phyloP scores from a whole-genome alignment of 2,888 invertebrate genomes.

The Achlya flavicornis region DNA sequence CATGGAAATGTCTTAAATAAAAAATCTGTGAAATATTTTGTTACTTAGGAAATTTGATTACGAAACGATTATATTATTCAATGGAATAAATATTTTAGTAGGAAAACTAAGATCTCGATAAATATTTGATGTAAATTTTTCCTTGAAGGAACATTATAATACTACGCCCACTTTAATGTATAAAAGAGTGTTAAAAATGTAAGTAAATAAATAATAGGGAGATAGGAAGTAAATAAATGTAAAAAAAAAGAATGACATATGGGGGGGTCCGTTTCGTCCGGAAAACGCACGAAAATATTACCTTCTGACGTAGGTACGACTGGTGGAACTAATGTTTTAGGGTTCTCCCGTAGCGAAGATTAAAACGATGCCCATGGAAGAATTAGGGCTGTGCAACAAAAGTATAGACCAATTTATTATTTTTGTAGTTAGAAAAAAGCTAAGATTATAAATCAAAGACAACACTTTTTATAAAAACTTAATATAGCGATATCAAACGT shows the following conservation, averaged over 20 bases:
- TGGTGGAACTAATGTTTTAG: slow-evolving; percentile 24
- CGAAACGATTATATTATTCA: no score
- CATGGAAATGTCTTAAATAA: no score
- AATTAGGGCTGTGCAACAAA: not conserved
- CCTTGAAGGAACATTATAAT: not conserved
- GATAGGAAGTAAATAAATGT: slow-evolving; percentile 22
- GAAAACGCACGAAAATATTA: slow-evolving; percentile 15
- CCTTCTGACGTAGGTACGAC: slow-evolving; percentile 23
- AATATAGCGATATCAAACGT: no score
- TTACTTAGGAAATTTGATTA: no score
- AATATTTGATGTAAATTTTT: not conserved
- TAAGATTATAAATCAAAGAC: no score
- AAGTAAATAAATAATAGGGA: not conserved
- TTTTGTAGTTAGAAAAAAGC: no score
- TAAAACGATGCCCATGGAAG: not conserved
- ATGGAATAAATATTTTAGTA: not conserved
- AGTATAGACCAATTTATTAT: not conserved
- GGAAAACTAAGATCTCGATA: not conserved
- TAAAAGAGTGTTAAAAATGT: not conserved
- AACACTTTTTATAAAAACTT: no score
- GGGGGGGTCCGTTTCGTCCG: slow-evolving; percentile 14
- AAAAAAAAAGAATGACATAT: slow-evolving; percentile 17
- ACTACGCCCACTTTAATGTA: slow-evolving; percentile 3
- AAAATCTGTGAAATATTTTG: no score
- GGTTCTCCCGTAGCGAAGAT: slow-evolving; percentile 10